Percentiles rank a stretch among this genome's conserved stretches.
Conservation (phyloP, 2,113 vertebrate genomes). For the Martes martes region DNA sequence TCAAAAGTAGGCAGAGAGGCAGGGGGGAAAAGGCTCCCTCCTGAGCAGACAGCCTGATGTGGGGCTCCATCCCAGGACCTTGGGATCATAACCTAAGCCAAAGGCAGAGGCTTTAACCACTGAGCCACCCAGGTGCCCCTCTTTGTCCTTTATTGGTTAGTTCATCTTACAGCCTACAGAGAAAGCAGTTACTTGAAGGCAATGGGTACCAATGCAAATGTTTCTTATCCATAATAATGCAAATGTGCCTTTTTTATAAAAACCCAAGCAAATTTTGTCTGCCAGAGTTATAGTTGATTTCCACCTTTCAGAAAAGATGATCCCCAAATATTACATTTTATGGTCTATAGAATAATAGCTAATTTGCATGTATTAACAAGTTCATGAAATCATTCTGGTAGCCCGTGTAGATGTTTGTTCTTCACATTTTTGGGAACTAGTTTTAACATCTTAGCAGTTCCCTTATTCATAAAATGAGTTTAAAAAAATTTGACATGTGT, state of each 20-base stretch:
- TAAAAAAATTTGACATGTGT: background rate
- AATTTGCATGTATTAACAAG: background rate
- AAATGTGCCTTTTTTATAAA: background rate
- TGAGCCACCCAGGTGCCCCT: too few species aligned
- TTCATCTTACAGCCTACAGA: background rate
- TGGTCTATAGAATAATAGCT: background rate
- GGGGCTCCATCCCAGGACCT: too few species aligned
- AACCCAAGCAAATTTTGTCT: constrained; percentile 14
- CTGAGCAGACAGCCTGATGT: too few species aligned
- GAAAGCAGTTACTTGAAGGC: background rate
- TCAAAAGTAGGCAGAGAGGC: too few species aligned
- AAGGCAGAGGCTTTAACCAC: too few species aligned
- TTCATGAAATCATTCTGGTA: background rate
- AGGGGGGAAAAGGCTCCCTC: too few species aligned
- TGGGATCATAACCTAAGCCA: too few species aligned
- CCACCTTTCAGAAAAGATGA: background rate
- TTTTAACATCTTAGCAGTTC: background rate
- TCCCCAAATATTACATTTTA: background rate
- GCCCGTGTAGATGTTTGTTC: background rate
- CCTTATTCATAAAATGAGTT: background rate
- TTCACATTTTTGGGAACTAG: background rate
- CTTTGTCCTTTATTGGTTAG: background rate
- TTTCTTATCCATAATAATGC: background rate
- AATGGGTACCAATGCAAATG: background rate
- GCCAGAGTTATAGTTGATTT: background rate